Base-by-base conservation (phyloP, 2,797 vertebrate species). In the Champsocephalus esox region DNA sequence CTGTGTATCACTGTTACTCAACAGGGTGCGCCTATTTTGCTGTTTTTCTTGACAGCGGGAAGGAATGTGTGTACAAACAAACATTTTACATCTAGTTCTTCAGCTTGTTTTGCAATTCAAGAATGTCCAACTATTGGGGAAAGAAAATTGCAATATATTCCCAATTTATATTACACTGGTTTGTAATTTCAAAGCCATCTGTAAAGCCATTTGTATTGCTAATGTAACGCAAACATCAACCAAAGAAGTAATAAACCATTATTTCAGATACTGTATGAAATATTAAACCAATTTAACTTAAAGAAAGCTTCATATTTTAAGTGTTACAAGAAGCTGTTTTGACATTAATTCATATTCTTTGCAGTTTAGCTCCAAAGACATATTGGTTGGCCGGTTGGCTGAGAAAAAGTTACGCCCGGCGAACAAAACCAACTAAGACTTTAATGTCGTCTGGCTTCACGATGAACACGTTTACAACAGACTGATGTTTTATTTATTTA, bases 391-490 rank as follows among this genome's bases (percentile, higher is more conserved):
- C 79, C 78, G 74, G 56, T 66, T 52, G 78, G 64, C 21, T 0
- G 3, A 9, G 28, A 43, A 12, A 16, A 28, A 17, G 51, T 70
- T 58, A 59, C 3, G 14, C 56, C 75, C 75, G 50, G 17, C 34
- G 14, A 74, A 67, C n/a, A 56, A 79, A 86, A 77, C 44, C 73
- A 56, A 76, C 49, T 59, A 72, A 70, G 61, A 70, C 68, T 86
- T 79, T 54, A 51, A 55, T 55, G 83, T 80, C 73, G 76, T 86
- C 84, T 79, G 21, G 45, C 72, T 80, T 87, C 77, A 79, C 84
- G 77, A 86, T 83, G 67, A 89, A 81, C 63, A 84, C 63, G 90
- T 94, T 94, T 93, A 93, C 92, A 91, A 60, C 64, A 9, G 21
- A 75, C 54, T 73, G 65, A 84, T 90, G 81, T 89, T 89, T 90